Conservation (phyloP, 1,140 invertebrate genomes). For the Trachymyrmex septentrionalis region DNA sequence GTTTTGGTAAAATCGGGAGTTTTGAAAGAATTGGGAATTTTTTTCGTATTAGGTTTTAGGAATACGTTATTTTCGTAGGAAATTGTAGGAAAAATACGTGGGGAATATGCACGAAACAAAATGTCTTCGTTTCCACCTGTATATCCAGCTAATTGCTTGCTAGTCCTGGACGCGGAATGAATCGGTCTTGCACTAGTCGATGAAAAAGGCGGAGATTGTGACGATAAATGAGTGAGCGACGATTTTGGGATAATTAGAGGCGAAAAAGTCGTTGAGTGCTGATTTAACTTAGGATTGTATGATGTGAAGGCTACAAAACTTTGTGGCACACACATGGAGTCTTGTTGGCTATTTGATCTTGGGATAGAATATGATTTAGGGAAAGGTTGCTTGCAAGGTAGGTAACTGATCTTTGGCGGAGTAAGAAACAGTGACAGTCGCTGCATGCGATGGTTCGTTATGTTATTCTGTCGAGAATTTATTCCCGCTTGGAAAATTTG, state of each 20-base stretch:
- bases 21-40: too few species aligned
- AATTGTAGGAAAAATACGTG: too few species aligned
- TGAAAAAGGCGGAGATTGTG: conserved; percentile 69
- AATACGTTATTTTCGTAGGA: too few species aligned
- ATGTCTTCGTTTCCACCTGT: not conserved
- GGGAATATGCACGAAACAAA: too few species aligned
- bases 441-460: conserved; percentile 77
- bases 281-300: conserved; percentile 74
- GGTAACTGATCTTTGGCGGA: conserved; percentile 68
- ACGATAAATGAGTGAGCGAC: conserved; percentile 81
- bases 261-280: conserved; percentile 75
- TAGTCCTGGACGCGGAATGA: conserved; percentile 48
- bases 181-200: conserved; percentile 65
- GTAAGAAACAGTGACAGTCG: conserved; percentile 73
- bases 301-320: conserved; percentile 47
- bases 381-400: conserved; percentile 60
- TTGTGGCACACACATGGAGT: conserved; percentile 34
- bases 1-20: too few species aligned
- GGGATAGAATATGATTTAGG: conserved; percentile 62
- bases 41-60: too few species aligned
- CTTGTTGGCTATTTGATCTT: conserved; percentile 32
- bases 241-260: conserved; percentile 63
- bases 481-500: conserved; percentile 88
- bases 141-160: not conserved
- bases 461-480: conserved; percentile 77